Evolutionary conservation across 2,113 vertebrate species (phyloP), one percentile per base, ranked within the genome.

Genomic region (Paralichthys olivaceus): DNA sequence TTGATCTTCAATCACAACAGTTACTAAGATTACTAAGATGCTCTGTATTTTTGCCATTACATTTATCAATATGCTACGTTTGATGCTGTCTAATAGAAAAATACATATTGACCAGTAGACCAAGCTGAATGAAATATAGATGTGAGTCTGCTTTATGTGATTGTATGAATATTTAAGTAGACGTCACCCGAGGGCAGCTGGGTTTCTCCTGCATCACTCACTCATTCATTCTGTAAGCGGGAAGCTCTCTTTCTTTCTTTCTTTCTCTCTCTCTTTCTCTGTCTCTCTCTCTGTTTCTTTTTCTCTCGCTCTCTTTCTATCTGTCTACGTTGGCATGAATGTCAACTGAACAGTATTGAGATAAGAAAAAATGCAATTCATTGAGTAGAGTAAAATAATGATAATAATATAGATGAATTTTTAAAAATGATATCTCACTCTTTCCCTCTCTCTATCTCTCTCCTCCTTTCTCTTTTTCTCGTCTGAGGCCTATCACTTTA

Each of bases 401-500:
- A 22, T 55, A 25, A 55, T 56, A 15, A 28, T 5, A 28, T 15
- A 6, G 4, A 12, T 5, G 2, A 20, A 9, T 4, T 4, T 0
- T 4, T 15, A 34, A 32, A 59, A 8, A 59, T 34, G 2, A 32
- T 63, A 45, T 54, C 45, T 51, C 29, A 29, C 26, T 43, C 14
- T 2, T 57, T 23, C 32, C 32, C 4, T 32, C 58, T 63, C 61
- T 71, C 32, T 58, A 19, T 53, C 9, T 60, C 28, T 58, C 57
- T 17, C 68, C 47, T 75, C 61, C 89, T 90, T 88, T 91, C 87
- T 89, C 91, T 87, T 83, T 80, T 83, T 80, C 64, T 74, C 84
- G 84, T 82, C 43, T 22, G 34, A 80, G 75, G 84, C 79, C 90
- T 92, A 93, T 94, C 92, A 29, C 74, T 92, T 49, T 89, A 91